These are phyloP conservation scores for Acleris literana DNA, from an alignment of 2,888 invertebrate species.

Conservation along the genomic window DNA sequence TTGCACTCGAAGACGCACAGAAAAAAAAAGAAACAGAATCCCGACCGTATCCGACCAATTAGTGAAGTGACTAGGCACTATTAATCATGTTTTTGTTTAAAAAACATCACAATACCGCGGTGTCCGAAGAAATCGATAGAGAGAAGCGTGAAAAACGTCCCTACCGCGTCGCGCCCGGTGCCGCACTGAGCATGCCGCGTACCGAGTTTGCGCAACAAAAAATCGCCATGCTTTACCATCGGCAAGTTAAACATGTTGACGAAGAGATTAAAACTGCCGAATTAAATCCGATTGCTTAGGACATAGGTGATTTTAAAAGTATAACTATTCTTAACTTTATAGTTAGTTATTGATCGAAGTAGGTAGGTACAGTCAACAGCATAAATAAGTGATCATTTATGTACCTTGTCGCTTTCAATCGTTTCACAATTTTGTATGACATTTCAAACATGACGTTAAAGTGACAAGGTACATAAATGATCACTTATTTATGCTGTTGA, in stretches of 20 bases:
- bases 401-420: too few species aligned
- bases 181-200: slow-evolving; percentile 57
- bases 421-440: too few species aligned
- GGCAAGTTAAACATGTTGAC: background rate
- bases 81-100: slow-evolving; percentile 52
- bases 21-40: slow-evolving; percentile 56
- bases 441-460: too few species aligned
- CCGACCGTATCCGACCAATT: slow-evolving; percentile 43
- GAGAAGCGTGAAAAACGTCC: slow-evolving; percentile 53
- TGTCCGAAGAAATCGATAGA: slow-evolving; percentile 57
- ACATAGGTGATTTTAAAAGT: too few species aligned
- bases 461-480: too few species aligned
- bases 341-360: background rate
- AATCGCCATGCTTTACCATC: slow-evolving; percentile 31
- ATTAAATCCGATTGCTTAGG: too few species aligned
- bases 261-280: too few species aligned
- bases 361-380: too few species aligned
- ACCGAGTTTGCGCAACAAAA: slow-evolving; percentile 65
- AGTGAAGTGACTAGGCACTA: slow-evolving; percentile 48
- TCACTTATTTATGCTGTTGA: too few species aligned
- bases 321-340: background rate
- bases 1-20: slow-evolving; percentile 44
- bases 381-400: too few species aligned
- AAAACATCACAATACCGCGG: slow-evolving; percentile 40
- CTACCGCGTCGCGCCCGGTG: slow-evolving; percentile 45